Percentiles rank a stretch among this genome's conserved stretches.
Evolutionary conservation across 1,140 invertebrate genomes (phyloP).

Genomic region (Wiebesia pumilae): DNA sequence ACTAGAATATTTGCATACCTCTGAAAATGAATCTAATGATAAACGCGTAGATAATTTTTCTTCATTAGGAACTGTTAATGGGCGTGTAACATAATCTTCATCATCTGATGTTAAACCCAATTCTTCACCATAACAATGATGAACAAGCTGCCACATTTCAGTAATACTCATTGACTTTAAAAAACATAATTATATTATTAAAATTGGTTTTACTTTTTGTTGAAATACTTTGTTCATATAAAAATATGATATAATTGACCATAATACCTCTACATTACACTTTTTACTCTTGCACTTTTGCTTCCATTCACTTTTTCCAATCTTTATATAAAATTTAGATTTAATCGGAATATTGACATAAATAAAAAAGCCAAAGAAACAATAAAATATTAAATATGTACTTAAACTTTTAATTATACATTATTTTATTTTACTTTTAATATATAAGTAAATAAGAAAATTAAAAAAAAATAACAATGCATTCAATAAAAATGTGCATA

Average conservation of each 20-base stretch:
- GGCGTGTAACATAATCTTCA: conserved; percentile 85
- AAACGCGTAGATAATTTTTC: conserved; percentile 75
- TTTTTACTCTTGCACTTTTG: conserved; percentile 53
- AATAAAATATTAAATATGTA: conserved; percentile 50
- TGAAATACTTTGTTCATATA: conserved; percentile 29
- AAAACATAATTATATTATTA: conserved; percentile 25
- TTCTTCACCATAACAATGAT: conserved; percentile 93
- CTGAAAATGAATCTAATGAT: conserved; percentile 77
- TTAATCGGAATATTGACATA: conserved; percentile 53
- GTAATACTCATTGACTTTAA: conserved; percentile 85
- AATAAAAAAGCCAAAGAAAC: conserved; percentile 53
- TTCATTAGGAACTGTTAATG: conserved; percentile 74
- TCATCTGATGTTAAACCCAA: conserved; percentile 94
- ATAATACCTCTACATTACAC: conserved; percentile 53
- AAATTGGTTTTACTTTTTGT: conserved; percentile 17
- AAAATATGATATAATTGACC: conserved; percentile 46
- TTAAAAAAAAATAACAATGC: conserved; percentile 29
- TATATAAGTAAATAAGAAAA: conserved; percentile 49
- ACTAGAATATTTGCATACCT: conserved; percentile 66
- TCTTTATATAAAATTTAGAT: conserved; percentile 53
- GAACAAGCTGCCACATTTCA: conserved; percentile 93
- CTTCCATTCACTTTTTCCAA: conserved; percentile 53
- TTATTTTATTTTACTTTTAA: conserved; percentile 41
- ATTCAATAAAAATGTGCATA: background rate
- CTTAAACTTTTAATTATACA: conserved; percentile 39